Percentiles rank a stretch among this genome's conserved stretches.
These are phyloP conservation scores for Bos taurus DNA, from an alignment of 2,113 vertebrate species.

Conservation along the genomic window ARS-UCD2.0 NC_037346.1:49547501-49548000, in stretches of 20 bases:
- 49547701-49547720: neutral
- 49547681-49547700: neutral
- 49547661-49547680: neutral
- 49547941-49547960: neutral
- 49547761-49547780: neutral
- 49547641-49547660: neutral
- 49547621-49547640: neutral
- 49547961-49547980: neutral
- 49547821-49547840: neutral
- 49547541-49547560: neutral
- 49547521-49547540: neutral
- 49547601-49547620: neutral
- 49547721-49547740: neutral
- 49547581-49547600: neutral
- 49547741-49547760: neutral
- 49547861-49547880: neutral
- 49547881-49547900: neutral
- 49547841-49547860: neutral
- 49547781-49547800: neutral
- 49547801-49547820: neutral
- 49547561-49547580: accelerated
- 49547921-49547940: neutral
- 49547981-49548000: neutral
- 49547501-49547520: neutral
- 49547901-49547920: neutral